A percentile compares a stretch with the other conserved stretches of the same genome.
Conservation (phyloP, 2,888 invertebrate genomes). For the Noctuana brunneofusca region DNA sequence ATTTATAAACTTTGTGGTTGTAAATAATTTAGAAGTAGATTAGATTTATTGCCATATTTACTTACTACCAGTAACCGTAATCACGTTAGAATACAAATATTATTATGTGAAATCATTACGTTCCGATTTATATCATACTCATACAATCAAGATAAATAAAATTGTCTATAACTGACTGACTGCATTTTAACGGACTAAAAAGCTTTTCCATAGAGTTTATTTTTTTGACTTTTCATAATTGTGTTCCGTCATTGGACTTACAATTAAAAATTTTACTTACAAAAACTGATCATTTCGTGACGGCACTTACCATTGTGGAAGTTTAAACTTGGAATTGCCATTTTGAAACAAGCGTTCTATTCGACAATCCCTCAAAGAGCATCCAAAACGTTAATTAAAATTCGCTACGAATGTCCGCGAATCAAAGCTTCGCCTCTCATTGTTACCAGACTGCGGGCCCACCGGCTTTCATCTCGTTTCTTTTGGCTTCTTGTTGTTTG, state of each 20-base stretch:
- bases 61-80: too few relatives aligned
- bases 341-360: constrained; percentile 19
- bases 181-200: too few relatives aligned
- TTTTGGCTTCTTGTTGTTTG: neutral
- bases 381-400: constrained; percentile 28
- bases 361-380: constrained; percentile 25
- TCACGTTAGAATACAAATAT: too few relatives aligned
- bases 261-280: neutral
- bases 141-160: too few relatives aligned
- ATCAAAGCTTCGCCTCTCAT: constrained; percentile 9
- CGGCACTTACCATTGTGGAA: neutral
- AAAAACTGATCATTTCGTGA: neutral
- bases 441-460: constrained; percentile 8
- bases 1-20: too few relatives aligned
- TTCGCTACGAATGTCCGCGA: constrained; percentile 13
- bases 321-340: neutral
- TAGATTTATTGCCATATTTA: too few relatives aligned
- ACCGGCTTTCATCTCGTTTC: neutral
- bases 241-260: neutral
- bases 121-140: too few relatives aligned
- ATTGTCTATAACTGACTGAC: neutral
- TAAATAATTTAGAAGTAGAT: too few relatives aligned
- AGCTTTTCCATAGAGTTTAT: neutral
- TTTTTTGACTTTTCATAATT: neutral
- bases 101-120: too few relatives aligned